A percentile compares a stretch with the other conserved stretches of the same genome.
These are phyloP conservation scores for Jacana jacana DNA, from an alignment of 2,113 vertebrate genomes.

Conservation along the genomic window DNA sequence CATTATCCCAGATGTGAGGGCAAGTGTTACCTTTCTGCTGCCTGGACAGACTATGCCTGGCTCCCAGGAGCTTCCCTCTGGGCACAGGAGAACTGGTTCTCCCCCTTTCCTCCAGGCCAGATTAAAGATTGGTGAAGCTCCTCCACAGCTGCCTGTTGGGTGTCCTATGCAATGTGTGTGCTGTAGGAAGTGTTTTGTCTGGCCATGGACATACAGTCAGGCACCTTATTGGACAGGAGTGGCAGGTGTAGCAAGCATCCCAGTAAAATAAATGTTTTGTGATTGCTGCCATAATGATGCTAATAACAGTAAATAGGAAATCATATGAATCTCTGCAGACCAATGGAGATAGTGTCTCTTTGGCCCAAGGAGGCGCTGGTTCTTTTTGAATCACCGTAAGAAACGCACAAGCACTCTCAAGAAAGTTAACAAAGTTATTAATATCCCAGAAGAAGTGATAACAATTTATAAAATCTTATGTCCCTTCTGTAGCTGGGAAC, in stretches of 20 bases:
- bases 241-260: slow-evolving; percentile 74
- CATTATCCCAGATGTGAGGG: not conserved
- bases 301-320: slow-evolving; percentile 28
- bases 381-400: not conserved
- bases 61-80: slow-evolving; percentile 77
- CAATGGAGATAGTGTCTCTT: slow-evolving; percentile 24
- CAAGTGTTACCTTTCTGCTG: slow-evolving; percentile 81
- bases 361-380: not conserved
- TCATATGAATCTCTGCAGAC: slow-evolving; percentile 46
- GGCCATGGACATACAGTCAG: slow-evolving; percentile 61
- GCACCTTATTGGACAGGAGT: slow-evolving; percentile 70
- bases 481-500: not conserved
- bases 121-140: slow-evolving; percentile 63
- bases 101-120: slow-evolving; percentile 76
- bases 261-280: slow-evolving; percentile 79
- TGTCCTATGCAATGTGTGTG: slow-evolving; percentile 78
- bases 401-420: not conserved
- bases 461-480: not conserved
- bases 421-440: not conserved
- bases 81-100: slow-evolving; percentile 68
- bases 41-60: slow-evolving; percentile 68
- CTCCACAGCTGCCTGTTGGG: slow-evolving; percentile 71
- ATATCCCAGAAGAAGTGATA: not conserved
- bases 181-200: slow-evolving; percentile 66
- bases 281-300: slow-evolving; percentile 52